Evolutionary conservation across 2,797 vertebrate species (phyloP).

Genomic region (Vespertilio murinus): DNA sequence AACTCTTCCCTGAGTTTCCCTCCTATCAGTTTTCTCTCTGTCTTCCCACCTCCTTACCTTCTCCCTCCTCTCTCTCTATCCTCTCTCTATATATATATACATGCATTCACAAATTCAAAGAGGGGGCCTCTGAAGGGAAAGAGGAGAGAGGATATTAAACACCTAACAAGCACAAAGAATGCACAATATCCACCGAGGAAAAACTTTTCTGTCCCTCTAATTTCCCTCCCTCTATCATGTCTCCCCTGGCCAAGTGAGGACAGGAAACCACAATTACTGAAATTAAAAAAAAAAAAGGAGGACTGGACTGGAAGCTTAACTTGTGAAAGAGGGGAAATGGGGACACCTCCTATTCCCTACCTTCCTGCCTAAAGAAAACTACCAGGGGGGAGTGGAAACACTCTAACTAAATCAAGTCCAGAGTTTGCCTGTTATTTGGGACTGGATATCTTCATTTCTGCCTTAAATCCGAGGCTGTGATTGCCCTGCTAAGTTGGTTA

Average conservation of each 20-base stretch:
- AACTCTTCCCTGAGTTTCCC: not conserved
- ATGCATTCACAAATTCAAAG: not conserved
- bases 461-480: not conserved
- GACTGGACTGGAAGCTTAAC: not conserved
- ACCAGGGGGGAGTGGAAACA: not conserved
- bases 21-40: not conserved
- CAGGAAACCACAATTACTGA: not conserved
- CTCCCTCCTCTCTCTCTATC: too few relatives aligned
- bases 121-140: too few relatives aligned
- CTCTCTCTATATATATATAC: too few relatives aligned
- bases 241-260: not conserved
- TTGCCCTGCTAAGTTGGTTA: not conserved
- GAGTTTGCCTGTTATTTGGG: not conserved
- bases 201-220: not conserved
- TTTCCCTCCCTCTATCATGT: not conserved
- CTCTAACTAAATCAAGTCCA: not conserved
- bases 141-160: not conserved
- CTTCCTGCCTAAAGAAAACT: not conserved
- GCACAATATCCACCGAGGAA: not conserved
- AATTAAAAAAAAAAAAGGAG: not conserved
- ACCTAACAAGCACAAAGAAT: not conserved
- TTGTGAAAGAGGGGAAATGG: not conserved
- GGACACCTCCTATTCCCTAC: not conserved
- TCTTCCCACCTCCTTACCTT: too few relatives aligned
- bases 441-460: not conserved